A percentile compares a stretch with the other conserved stretches of the same genome.
Conservation (phyloP, 1,140 invertebrate species). For the Drosophila obscura region DNA sequence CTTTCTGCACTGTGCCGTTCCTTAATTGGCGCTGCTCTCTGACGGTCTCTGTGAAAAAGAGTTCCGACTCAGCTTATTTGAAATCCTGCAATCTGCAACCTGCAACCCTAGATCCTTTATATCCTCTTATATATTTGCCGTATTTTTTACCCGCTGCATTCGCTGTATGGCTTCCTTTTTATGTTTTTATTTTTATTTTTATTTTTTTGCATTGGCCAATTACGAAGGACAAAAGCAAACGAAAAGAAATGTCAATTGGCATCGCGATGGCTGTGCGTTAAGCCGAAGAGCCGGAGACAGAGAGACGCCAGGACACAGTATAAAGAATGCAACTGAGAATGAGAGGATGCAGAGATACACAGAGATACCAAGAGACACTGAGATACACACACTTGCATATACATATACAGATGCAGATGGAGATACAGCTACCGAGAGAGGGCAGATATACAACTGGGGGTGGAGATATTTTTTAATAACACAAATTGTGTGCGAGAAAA, state of each 20-base stretch:
- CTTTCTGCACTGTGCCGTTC: no score
- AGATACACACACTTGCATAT: slow-evolving; percentile 10
- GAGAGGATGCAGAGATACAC: neutral
- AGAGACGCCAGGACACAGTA: neutral
- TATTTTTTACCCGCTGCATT: neutral
- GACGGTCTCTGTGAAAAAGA: no score
- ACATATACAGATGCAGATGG: neutral
- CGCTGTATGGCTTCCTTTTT: neutral
- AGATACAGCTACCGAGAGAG: neutral
- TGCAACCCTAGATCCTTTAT: neutral
- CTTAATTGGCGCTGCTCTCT: no score
- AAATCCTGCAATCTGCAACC: no score
- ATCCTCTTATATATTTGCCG: neutral
- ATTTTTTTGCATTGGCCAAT: slow-evolving; percentile 46
- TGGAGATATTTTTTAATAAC: slow-evolving; percentile 56
- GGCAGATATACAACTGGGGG: neutral
- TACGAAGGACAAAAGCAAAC: slow-evolving; percentile 48
- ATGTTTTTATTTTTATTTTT: neutral
- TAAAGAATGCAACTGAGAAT: slow-evolving; percentile 36
- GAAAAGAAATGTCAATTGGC: slow-evolving; percentile 57
- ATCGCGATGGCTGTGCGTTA: slow-evolving; percentile 16
- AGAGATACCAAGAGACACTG: slow-evolving; percentile 4
- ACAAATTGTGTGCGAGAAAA: slow-evolving; percentile 25
- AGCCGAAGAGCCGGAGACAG: slow-evolving; percentile 7
- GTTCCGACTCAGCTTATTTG: no score